These are phyloP conservation scores for Lepidurus arcticus DNA, from an alignment of 1,140 invertebrate species.

Conservation along the genomic window DNA sequence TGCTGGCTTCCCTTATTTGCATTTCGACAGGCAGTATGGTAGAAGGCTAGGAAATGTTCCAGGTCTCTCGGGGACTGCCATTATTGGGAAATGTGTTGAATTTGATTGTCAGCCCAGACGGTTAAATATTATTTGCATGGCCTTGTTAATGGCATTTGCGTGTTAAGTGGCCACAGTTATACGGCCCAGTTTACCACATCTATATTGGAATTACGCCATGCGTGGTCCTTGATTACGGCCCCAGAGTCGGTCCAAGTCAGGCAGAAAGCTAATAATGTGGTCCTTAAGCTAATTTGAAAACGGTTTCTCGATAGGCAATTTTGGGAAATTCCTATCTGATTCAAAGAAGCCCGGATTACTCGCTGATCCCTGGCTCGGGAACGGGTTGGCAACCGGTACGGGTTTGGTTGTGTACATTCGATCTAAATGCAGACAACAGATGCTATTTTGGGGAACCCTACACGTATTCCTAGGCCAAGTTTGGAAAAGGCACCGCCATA, in stretches of 20 bases:
- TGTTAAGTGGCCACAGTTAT: constrained; percentile 7
- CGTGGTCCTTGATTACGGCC: background rate
- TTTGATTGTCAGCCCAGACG: background rate
- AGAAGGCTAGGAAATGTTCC: background rate
- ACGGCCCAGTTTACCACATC: background rate
- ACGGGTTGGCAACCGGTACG: background rate
- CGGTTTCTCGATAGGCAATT: background rate
- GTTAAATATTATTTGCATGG: background rate
- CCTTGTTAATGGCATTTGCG: background rate
- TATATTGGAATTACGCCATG: background rate
- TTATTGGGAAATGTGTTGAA: background rate
- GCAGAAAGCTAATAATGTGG: background rate
- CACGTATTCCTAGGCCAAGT: background rate
- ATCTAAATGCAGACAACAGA: background rate
- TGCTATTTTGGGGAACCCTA: background rate
- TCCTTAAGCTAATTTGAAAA: background rate
- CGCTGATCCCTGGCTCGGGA: background rate
- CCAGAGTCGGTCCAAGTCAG: background rate
- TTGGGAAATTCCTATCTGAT: background rate
- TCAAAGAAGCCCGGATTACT: background rate
- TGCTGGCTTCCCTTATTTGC: background rate
- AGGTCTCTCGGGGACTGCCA: background rate
- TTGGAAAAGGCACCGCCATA: constrained; percentile 6
- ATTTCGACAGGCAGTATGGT: background rate
- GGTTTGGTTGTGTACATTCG: background rate